Conservation (phyloP, 2,113 vertebrate genomes). For the Dolichotis patagonum region DNA sequence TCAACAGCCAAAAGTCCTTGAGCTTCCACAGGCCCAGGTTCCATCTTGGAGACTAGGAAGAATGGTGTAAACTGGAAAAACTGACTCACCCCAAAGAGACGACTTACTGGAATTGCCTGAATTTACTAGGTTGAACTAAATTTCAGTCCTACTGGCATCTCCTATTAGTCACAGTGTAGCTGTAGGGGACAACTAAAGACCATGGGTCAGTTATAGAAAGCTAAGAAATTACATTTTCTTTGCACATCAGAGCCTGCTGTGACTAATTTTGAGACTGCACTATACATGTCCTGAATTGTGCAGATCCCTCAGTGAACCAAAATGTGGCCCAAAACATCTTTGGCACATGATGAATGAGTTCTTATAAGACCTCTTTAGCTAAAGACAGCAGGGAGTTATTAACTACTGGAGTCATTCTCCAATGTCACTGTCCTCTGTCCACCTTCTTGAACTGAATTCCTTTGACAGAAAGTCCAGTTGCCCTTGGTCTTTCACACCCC, state of each 20-base stretch:
- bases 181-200: not conserved
- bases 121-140: not conserved
- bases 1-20: not conserved
- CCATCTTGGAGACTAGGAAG: not conserved
- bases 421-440: not conserved
- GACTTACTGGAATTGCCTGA: constrained; percentile 38
- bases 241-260: not conserved
- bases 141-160: not conserved
- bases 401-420: not conserved
- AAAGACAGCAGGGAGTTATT: not conserved
- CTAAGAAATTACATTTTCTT: not conserved
- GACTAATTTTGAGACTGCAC: not conserved
- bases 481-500: not conserved
- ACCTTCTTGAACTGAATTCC: not conserved
- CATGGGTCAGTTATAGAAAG: not conserved
- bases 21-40: constrained; percentile 15
- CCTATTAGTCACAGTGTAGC: constrained; percentile 50
- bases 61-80: constrained; percentile 49
- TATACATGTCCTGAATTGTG: not conserved
- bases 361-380: not conserved
- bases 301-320: not conserved
- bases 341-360: not conserved
- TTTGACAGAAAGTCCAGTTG: not conserved
- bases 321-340: not conserved
- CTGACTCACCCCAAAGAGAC: constrained; percentile 37